Percentiles rank a stretch among this genome's conserved stretches.
These are phyloP conservation scores for Pseudotriccus pelzelni DNA, from an alignment of 2,797 vertebrate genomes.

Conservation along the genomic window DNA sequence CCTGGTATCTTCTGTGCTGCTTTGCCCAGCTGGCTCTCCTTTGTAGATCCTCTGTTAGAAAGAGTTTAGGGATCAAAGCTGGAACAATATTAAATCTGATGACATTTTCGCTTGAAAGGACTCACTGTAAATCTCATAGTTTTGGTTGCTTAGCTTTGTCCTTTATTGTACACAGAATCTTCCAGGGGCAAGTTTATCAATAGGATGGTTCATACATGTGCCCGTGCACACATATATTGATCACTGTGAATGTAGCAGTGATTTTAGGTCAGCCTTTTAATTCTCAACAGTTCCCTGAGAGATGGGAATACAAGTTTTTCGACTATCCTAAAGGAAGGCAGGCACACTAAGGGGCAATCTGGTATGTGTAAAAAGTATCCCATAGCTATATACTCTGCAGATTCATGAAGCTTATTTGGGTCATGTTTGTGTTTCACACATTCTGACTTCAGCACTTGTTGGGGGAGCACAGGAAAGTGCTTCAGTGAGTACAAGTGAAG, in stretches of 20 bases:
- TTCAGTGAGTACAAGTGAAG: neutral
- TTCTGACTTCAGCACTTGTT: neutral
- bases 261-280: neutral
- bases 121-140: neutral
- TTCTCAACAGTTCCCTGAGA: neutral
- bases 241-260: rapidly evolving
- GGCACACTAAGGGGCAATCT: neutral
- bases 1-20: neutral
- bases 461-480: neutral
- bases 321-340: neutral
- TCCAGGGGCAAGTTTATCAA: neutral
- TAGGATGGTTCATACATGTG: neutral
- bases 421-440: neutral
- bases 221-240: rapidly evolving
- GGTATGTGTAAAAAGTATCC: neutral
- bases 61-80: neutral
- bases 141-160: neutral
- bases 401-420: neutral
- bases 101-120: neutral
- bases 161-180: neutral
- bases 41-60: neutral
- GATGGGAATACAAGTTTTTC: neutral
- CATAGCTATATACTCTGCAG: neutral
- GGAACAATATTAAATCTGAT: neutral
- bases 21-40: neutral